Evolutionary conservation across 2,797 vertebrate genomes (phyloP).

Genomic region (Garrulus glandarius): DNA sequence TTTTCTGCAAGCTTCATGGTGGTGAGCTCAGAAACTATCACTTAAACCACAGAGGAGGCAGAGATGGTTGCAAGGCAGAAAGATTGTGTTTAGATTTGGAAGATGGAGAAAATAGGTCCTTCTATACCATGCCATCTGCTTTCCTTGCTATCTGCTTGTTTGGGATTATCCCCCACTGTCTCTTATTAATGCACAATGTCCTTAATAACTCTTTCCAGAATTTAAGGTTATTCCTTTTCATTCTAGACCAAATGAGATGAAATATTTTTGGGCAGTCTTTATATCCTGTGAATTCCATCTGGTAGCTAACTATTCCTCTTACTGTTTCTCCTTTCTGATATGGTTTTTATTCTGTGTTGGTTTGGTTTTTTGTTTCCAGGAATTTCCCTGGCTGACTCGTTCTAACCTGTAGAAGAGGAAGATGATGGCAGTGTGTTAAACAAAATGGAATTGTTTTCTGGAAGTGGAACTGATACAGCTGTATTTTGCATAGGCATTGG

Average conservation of each 20-base stretch:
- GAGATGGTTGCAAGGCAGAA: background rate
- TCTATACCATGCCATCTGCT: background rate
- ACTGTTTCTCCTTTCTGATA: background rate
- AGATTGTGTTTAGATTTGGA: background rate
- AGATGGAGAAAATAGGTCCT: background rate
- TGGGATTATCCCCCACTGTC: background rate
- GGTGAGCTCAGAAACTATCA: background rate
- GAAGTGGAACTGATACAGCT: background rate
- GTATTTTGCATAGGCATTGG: background rate
- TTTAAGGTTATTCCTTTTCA: background rate
- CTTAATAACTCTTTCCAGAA: background rate
- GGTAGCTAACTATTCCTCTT: background rate
- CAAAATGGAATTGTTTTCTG: background rate
- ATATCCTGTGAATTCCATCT: background rate
- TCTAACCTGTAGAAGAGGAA: constrained; percentile 82
- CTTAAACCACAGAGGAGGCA: background rate
- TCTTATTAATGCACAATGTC: background rate
- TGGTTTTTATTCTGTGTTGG: background rate
- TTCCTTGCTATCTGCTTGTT: background rate
- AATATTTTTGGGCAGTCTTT: background rate
- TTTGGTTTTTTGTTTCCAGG: constrained; percentile 75
- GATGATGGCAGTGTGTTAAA: background rate
- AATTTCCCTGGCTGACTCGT: constrained; percentile 95
- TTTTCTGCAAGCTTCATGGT: background rate
- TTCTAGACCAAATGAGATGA: background rate